phyloP scores from a whole-genome alignment of 2,113 vertebrate species.

The Chaetops frenatus region DNA sequence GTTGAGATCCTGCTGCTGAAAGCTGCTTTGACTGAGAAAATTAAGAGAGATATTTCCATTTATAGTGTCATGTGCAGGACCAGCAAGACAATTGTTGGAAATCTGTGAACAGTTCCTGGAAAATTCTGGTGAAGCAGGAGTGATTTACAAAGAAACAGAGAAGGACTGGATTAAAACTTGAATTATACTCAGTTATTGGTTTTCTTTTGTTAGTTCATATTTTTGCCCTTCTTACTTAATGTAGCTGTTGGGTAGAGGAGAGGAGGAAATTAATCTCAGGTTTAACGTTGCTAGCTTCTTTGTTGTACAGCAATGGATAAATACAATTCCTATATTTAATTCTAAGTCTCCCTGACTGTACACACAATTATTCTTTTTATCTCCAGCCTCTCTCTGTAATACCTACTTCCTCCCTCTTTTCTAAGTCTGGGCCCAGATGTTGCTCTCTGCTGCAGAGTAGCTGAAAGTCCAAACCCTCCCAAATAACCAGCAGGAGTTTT shows the following conservation, averaged over 20 bases:
- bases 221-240: neutral
- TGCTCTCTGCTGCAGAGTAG: accelerated
- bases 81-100: neutral
- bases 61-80: accelerated
- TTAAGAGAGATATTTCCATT: neutral
- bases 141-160: neutral
- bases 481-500: neutral
- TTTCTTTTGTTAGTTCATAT: neutral
- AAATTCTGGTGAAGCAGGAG: neutral
- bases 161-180: neutral
- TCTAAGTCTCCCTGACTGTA: neutral
- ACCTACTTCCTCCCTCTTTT: neutral
- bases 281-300: neutral
- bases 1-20: neutral
- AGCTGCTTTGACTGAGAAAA: neutral
- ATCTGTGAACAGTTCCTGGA: neutral
- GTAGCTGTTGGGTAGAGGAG: neutral
- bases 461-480: neutral
- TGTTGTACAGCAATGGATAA: neutral
- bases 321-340: neutral
- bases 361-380: neutral
- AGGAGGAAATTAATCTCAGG: neutral
- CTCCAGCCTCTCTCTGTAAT: neutral
- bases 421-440: neutral
- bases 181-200: neutral